Percentiles rank a stretch among this genome's conserved stretches.
These are phyloP conservation scores for Cariama cristata DNA, from an alignment of 2,113 vertebrate genomes.

Conservation along the genomic window DNA sequence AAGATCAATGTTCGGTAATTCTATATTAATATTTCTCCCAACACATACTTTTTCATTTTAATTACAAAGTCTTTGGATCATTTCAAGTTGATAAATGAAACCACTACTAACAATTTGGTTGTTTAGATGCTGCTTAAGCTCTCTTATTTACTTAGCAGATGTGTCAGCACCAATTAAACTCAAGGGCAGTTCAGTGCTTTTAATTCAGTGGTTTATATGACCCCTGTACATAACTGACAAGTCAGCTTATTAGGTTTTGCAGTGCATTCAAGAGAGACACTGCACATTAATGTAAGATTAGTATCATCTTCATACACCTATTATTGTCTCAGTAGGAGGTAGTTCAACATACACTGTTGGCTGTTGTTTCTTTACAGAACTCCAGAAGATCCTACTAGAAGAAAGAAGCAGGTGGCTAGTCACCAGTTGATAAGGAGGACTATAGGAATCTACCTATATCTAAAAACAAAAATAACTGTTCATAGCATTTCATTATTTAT, in stretches of 20 bases:
- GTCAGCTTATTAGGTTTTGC: neutral
- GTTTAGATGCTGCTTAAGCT: neutral
- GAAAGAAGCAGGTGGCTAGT: neutral
- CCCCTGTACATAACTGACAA: neutral
- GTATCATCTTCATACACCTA: neutral
- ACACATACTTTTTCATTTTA: neutral
- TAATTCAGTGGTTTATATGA: neutral
- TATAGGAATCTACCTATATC: neutral
- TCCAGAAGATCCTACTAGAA: neutral
- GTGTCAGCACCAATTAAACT: neutral
- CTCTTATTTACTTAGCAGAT: neutral
- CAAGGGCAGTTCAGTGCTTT: neutral
- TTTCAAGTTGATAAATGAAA: neutral
- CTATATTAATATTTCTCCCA: neutral
- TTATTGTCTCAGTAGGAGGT: neutral
- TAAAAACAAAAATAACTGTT: neutral
- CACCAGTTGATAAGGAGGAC: neutral
- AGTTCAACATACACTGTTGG: neutral
- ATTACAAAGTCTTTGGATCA: neutral
- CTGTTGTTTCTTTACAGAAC: neutral
- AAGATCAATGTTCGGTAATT: neutral
- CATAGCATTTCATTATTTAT: neutral
- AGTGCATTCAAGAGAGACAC: neutral
- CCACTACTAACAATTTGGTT: neutral
- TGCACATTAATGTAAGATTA: neutral